These are phyloP conservation scores for Argya squamiceps DNA, from an alignment of 2,797 vertebrate genomes.

Conservation along the genomic window DNA sequence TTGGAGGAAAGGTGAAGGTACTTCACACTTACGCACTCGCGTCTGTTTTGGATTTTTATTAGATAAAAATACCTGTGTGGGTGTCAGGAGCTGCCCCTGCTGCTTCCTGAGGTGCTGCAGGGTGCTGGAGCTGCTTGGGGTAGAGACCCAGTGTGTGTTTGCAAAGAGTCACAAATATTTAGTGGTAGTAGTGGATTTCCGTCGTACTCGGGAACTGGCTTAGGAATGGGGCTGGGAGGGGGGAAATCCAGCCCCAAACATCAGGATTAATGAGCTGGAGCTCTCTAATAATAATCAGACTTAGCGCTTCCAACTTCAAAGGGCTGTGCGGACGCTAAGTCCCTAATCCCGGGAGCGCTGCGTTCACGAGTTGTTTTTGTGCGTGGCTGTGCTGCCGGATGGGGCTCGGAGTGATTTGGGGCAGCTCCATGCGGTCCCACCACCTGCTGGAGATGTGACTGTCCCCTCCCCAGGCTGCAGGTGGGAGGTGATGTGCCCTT, in stretches of 20 bases:
- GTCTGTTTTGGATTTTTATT: conserved; percentile 43
- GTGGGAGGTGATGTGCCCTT: neutral
- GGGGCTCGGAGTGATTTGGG: neutral
- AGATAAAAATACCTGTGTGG: neutral
- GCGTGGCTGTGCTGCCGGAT: neutral
- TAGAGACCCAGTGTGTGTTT: neutral
- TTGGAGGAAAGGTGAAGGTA: conserved; percentile 51
- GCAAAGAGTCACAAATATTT: neutral
- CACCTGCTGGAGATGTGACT: neutral
- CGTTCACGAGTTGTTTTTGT: conserved; percentile 64
- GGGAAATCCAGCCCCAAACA: conserved; percentile 26
- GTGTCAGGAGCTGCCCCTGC: neutral
- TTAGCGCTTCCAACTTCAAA: conserved; percentile 63
- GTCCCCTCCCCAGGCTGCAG: neutral
- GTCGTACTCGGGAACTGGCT: neutral
- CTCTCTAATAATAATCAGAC: conserved; percentile 59
- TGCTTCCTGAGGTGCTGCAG: neutral
- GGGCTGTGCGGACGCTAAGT: neutral
- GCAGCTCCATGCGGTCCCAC: neutral
- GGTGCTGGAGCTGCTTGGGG: fast-evolving
- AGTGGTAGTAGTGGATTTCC: neutral
- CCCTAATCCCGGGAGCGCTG: conserved; percentile 34
- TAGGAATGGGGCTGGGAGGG: neutral
- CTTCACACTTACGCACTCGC: neutral
- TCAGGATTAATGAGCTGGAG: conserved; percentile 52